Evolutionary conservation across 2,888 invertebrate species (phyloP).

Genomic region (Ophraella communa): DNA sequence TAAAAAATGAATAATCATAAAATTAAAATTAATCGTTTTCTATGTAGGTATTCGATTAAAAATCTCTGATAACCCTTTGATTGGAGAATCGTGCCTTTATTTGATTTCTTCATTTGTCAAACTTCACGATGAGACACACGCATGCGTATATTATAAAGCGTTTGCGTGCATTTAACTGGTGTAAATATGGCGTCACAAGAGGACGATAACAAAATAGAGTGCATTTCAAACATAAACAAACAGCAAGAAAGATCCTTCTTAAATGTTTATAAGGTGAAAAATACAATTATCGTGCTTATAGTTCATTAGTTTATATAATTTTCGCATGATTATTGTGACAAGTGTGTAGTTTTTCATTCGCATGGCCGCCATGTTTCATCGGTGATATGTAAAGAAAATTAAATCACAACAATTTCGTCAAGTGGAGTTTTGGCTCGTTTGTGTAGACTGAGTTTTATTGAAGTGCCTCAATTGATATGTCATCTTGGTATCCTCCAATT

Average conservation of each 20-base stretch:
- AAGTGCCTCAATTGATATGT: constrained; percentile 49
- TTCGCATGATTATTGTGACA: constrained; percentile 56
- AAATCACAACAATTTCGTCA: constrained; percentile 40
- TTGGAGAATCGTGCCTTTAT: neutral
- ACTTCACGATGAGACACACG: constrained; percentile 11
- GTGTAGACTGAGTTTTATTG: constrained; percentile 48
- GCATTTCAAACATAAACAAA: constrained; percentile 55
- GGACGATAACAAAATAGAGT: constrained; percentile 58
- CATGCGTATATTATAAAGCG: constrained; percentile 39
- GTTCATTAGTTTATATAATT: constrained; percentile 54
- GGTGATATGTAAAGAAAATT: constrained; percentile 52
- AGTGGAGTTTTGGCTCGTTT: constrained; percentile 46
- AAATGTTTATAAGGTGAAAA: constrained; percentile 59
- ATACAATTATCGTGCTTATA: constrained; percentile 55
- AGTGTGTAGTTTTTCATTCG: constrained; percentile 56
- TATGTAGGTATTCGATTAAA: too few species aligned
- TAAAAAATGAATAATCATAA: too few species aligned
- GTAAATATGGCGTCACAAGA: constrained; percentile 60
- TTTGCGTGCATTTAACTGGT: constrained; percentile 51
- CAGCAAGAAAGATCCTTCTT: constrained; percentile 56
- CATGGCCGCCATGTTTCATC: constrained; percentile 59
- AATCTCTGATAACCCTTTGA: too few species aligned
- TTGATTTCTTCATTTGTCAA: constrained; percentile 6
- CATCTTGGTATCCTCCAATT: constrained; percentile 43
- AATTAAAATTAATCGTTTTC: too few species aligned